phyloP scores from a whole-genome alignment of 2,888 invertebrate species.

The Eupithecia abbreviata region DNA sequence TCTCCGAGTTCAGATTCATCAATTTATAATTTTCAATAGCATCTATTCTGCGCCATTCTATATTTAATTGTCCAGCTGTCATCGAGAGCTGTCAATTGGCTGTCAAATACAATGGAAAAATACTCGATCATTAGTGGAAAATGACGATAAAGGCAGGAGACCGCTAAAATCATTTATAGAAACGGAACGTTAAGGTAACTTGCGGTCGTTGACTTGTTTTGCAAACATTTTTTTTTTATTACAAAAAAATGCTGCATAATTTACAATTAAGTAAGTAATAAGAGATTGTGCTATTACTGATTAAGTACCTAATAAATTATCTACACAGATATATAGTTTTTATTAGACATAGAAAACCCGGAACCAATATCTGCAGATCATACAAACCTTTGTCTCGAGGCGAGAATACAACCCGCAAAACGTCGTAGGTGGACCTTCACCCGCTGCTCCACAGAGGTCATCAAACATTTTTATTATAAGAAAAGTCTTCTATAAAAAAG shows the following conservation, averaged over 20 bases:
- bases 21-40: constrained; percentile 47
- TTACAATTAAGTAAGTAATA: too few relatives aligned
- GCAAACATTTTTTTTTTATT: too few relatives aligned
- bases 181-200: not conserved
- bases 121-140: constrained; percentile 30
- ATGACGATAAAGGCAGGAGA: not conserved
- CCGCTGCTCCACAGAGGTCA: not conserved
- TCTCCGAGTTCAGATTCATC: constrained; percentile 26
- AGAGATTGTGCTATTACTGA: too few relatives aligned
- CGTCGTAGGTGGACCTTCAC: too few relatives aligned
- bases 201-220: not conserved
- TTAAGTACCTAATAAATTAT: too few relatives aligned
- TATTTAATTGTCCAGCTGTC: constrained; percentile 66
- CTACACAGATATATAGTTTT: too few relatives aligned
- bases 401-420: too few relatives aligned
- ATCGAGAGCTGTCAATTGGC: constrained; percentile 73
- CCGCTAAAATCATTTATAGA: constrained; percentile 1
- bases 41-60: constrained; percentile 55
- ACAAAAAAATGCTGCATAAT: too few relatives aligned
- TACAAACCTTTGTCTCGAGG: too few relatives aligned
- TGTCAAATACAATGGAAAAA: constrained; percentile 68
- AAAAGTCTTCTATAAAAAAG: not conserved
- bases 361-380: too few relatives aligned
- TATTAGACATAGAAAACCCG: too few relatives aligned
- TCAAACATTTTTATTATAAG: not conserved